A percentile compares a stretch with the other conserved stretches of the same genome.
phyloP scores from a whole-genome alignment of 2,888 invertebrate species.

The Punctoribates punctum region DNA sequence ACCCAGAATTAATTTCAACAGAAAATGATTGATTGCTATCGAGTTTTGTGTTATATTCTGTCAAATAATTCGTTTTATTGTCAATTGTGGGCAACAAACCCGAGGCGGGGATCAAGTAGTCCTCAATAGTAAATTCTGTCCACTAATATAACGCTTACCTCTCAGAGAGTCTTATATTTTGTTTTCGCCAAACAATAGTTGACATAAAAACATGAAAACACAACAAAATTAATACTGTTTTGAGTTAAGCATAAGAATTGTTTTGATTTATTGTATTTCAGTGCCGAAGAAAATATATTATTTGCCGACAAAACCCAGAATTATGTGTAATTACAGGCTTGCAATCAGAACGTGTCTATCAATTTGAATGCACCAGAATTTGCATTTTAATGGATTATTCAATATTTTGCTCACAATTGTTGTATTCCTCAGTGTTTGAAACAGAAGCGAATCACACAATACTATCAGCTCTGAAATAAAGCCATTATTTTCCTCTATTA shows the following conservation, averaged over 20 bases:
- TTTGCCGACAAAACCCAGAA: neutral
- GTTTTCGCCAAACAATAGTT: neutral
- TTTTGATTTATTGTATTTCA: too few relatives aligned
- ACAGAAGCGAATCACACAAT: neutral
- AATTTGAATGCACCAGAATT: neutral
- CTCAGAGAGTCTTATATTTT: neutral
- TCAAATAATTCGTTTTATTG: neutral
- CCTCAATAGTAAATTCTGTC: neutral
- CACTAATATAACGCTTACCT: too few relatives aligned
- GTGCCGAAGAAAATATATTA: neutral
- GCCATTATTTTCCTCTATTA: neutral
- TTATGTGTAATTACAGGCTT: neutral
- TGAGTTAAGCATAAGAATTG: too few relatives aligned
- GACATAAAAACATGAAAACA: neutral
- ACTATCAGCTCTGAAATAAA: neutral
- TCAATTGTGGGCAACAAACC: neutral
- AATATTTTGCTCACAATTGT: neutral
- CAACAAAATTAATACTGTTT: neutral
- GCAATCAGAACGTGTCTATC: neutral
- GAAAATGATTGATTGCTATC: constrained; percentile 20
- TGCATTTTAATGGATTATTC: neutral
- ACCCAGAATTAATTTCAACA: neutral
- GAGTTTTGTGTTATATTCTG: neutral
- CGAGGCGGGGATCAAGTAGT: constrained; percentile 1
- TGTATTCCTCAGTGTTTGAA: neutral